Percentiles rank a stretch among this genome's conserved stretches.
phyloP scores from a whole-genome alignment of 2,797 vertebrate genomes.

The Erithacus rubecula region DNA sequence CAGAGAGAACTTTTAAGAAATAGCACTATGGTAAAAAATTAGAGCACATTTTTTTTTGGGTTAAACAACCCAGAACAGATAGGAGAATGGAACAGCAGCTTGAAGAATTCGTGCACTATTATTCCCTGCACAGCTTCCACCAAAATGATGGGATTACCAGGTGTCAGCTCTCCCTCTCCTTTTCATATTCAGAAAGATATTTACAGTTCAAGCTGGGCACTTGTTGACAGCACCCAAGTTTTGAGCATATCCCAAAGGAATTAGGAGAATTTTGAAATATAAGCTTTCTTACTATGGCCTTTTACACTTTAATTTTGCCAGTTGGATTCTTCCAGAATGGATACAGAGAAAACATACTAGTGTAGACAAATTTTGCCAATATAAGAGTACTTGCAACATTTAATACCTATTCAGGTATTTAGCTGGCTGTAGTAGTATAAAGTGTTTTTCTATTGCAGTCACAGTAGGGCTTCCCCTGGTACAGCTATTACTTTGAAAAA shows the following conservation, averaged over 20 bases:
- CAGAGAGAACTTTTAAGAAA: not conserved
- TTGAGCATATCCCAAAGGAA: not conserved
- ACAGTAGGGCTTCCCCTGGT: not conserved
- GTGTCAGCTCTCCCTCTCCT: not conserved
- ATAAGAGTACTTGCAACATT: not conserved
- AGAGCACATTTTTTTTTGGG: not conserved
- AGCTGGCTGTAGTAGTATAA: not conserved
- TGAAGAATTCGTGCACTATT: not conserved
- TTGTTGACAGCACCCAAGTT: not conserved
- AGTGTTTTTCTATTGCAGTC: not conserved
- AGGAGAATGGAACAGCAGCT: not conserved
- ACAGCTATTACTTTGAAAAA: not conserved
- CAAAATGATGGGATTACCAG: not conserved
- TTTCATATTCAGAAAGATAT: not conserved
- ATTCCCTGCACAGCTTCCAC: not conserved
- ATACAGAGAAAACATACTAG: not conserved
- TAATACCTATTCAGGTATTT: not conserved
- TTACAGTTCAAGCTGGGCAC: not conserved
- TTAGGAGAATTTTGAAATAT: not conserved
- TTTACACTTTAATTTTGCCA: not conserved
- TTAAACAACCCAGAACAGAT: rapidly evolving
- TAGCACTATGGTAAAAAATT: not conserved
- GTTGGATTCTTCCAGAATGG: not conserved
- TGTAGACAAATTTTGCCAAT: not conserved
- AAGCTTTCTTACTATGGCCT: not conserved